A percentile compares a stretch with the other conserved stretches of the same genome.
Conservation (phyloP, 2,113 vertebrate genomes). For the Aphyosemion australe region DNA sequence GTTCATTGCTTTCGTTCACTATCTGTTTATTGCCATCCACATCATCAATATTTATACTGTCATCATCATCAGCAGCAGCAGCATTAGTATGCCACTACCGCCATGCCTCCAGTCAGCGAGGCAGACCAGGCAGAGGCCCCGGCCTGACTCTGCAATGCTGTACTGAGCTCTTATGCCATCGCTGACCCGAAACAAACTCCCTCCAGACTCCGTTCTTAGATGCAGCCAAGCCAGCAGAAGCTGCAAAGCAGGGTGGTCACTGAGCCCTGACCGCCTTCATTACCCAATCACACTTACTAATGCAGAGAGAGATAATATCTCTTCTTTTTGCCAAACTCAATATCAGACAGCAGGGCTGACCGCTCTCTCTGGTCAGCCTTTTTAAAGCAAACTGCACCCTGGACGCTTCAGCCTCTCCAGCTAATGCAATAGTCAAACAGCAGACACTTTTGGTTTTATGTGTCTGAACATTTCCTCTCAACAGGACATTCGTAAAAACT, state of each 20-base stretch:
- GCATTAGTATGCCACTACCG: conserved; percentile 53
- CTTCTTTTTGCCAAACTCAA: conserved; percentile 44
- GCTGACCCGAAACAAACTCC: conserved; percentile 69
- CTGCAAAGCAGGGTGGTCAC: conserved; percentile 45
- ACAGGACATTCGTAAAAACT: neutral
- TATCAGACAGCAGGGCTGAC: conserved; percentile 31
- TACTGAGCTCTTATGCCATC: conserved; percentile 53
- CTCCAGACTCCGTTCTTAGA: conserved; percentile 45
- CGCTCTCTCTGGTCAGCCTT: conserved; percentile 16
- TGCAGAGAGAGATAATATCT: conserved; percentile 45
- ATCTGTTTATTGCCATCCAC: conserved; percentile 41
- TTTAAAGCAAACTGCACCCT: conserved; percentile 9
- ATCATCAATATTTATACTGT: conserved; percentile 62
- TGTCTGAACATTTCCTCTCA: neutral
- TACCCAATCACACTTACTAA: conserved; percentile 50
- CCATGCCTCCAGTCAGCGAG: conserved; percentile 44
- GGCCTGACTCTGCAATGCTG: conserved; percentile 57
- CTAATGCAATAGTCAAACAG: neutral
- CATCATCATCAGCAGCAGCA: conserved; percentile 55
- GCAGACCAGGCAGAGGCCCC: conserved; percentile 54
- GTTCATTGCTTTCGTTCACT: conserved; percentile 26
- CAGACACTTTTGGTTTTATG: neutral
- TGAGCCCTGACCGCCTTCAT: conserved; percentile 53
- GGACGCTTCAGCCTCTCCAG: neutral
- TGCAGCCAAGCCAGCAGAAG: conserved; percentile 33